Evolutionary conservation across 2,797 vertebrate species (phyloP).

Genomic region (Macrochelys suwanniensis): DNA sequence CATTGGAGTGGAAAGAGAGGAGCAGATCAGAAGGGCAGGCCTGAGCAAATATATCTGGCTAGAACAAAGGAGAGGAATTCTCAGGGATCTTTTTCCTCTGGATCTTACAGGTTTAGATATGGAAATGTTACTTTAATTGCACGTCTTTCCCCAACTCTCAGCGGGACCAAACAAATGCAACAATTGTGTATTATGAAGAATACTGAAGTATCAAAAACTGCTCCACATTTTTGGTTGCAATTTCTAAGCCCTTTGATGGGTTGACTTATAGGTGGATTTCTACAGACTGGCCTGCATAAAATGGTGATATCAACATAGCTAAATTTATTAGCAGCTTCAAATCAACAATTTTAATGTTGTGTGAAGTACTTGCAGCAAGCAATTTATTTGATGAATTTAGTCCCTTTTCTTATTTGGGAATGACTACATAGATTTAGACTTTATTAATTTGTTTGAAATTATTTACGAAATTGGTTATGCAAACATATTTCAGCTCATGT

Average conservation of each 20-base stretch:
- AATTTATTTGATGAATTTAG: constrained; percentile 1
- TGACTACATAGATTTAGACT: neutral
- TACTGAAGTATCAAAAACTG: constrained; percentile 22
- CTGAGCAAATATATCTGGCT: neutral
- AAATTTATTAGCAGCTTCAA: constrained; percentile 5
- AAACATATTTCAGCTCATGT: neutral
- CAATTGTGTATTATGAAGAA: constrained; percentile 21
- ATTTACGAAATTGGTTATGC: neutral
- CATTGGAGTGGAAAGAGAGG: neutral
- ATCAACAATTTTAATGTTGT: neutral
- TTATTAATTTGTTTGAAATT: neutral
- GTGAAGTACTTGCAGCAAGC: neutral
- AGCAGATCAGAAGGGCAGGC: neutral
- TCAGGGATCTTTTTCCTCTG: neutral
- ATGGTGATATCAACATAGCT: neutral
- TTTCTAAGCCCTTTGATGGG: constrained; percentile 19
- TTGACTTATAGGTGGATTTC: constrained; percentile 18
- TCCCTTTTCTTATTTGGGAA: neutral
- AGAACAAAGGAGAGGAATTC: neutral
- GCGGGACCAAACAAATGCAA: constrained; percentile 40
- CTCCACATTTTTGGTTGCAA: neutral
- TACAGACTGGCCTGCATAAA: constrained; percentile 1
- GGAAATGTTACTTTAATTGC: constrained; percentile 33
- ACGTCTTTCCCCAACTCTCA: constrained; percentile 11
- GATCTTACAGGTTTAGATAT: neutral